Conservation (phyloP, 2,888 invertebrate genomes). For the Quadriops clusia region DNA sequence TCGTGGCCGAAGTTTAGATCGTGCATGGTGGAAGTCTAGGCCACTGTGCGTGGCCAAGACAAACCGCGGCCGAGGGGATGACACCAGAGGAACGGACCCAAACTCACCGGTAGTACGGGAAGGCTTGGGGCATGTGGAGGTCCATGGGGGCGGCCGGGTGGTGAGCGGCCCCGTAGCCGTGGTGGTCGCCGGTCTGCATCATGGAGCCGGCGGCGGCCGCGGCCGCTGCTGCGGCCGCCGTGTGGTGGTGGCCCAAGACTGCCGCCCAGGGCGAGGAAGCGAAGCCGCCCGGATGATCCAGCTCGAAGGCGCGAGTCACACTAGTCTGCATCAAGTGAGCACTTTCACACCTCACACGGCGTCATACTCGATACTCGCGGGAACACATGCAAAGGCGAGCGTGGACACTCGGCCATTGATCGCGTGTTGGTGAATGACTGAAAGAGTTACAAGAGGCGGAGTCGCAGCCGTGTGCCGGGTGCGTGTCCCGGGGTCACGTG, state of each 20-base stretch:
- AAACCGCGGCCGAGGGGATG: constrained; percentile 10
- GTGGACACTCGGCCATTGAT: constrained; percentile 57
- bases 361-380: constrained; percentile 16
- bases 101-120: constrained; percentile 80
- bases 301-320: constrained; percentile 33
- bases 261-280: constrained; percentile 68
- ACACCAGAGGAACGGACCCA: constrained; percentile 4
- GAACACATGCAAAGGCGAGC: constrained; percentile 47
- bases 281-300: constrained; percentile 67
- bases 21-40: neutral
- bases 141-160: constrained; percentile 62
- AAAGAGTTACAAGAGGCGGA: constrained; percentile 37
- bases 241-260: constrained; percentile 51
- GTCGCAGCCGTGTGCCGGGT: constrained; percentile 38
- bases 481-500: constrained; percentile 44
- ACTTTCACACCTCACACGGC: constrained; percentile 20
- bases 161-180: constrained; percentile 48
- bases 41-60: neutral
- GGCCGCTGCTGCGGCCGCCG: constrained; percentile 35
- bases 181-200: constrained; percentile 38
- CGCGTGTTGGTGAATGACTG: constrained; percentile 35
- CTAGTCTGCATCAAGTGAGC: constrained; percentile 27
- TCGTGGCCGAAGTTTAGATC: no score
- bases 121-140: constrained; percentile 82
- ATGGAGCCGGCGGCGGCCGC: constrained; percentile 35